Conservation (phyloP, 2,797 vertebrate species). For the Silurus lanzhouensis region DNA sequence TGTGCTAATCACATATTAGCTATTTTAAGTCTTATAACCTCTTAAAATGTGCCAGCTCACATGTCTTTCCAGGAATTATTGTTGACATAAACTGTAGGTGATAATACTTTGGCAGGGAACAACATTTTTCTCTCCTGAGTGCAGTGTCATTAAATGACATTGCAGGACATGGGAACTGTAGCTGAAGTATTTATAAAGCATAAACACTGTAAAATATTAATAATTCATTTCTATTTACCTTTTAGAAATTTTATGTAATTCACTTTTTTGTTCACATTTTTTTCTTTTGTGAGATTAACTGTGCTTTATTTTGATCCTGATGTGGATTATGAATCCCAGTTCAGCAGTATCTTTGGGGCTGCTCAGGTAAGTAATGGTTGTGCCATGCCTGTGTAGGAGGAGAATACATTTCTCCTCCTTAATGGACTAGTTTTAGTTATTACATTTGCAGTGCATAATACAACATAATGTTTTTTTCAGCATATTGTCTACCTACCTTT, state of each 20-base stretch:
- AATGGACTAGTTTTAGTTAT: conserved; percentile 21
- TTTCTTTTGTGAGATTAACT: conserved; percentile 24
- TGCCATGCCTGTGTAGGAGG: conserved; percentile 56
- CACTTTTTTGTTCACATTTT: background rate
- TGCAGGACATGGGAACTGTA: background rate
- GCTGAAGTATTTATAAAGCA: background rate
- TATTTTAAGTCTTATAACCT: conserved; percentile 7
- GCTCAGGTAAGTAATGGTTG: conserved; percentile 85
- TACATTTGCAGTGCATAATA: conserved; percentile 28
- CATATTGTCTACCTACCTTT: conserved; percentile 24
- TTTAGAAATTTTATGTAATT: background rate
- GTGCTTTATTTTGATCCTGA: conserved; percentile 52
- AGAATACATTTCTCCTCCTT: conserved; percentile 18
- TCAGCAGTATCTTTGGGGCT: conserved; percentile 95
- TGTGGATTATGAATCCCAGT: conserved; percentile 87
- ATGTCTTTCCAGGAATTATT: background rate
- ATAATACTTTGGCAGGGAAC: conserved; percentile 1
- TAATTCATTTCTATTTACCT: background rate
- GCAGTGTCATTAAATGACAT: conserved; percentile 2
- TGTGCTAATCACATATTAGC: background rate
- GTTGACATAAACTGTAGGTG: background rate
- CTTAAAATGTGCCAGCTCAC: background rate
- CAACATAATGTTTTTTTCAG: conserved; percentile 9
- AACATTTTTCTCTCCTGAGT: conserved; percentile 3
- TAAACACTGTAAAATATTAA: background rate